These are phyloP conservation scores for Zaprionus lachaisei DNA, from an alignment of 1,140 invertebrate genomes.

Conservation along the genomic window DNA sequence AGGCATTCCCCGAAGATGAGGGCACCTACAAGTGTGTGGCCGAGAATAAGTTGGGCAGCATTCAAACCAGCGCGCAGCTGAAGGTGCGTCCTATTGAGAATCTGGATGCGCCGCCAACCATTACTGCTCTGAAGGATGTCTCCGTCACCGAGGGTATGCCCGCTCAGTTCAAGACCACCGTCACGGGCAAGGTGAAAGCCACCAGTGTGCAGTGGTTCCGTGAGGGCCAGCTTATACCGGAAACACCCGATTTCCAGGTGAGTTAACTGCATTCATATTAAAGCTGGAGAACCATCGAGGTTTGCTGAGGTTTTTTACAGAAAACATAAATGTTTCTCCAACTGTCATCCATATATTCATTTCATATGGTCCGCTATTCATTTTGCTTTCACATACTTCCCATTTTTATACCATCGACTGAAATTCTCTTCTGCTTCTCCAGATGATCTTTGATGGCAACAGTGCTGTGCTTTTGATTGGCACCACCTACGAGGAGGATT, in stretches of 20 bases:
- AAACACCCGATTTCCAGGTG: slow-evolving; percentile 96
- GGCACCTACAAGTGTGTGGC: slow-evolving; percentile 95
- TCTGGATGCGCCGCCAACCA: slow-evolving; percentile 90
- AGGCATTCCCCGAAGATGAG: slow-evolving; percentile 98
- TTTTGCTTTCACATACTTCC: neutral
- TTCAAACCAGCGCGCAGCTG: slow-evolving; percentile 91
- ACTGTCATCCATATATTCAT: neutral
- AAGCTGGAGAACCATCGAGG: too few species aligned
- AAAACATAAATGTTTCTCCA: neutral
- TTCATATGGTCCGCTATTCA: neutral
- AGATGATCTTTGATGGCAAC: slow-evolving; percentile 97
- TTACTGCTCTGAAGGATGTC: slow-evolving; percentile 92
- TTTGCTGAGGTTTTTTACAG: too few species aligned
- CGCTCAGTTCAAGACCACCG: slow-evolving; percentile 94
- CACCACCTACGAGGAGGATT: slow-evolving; percentile 97
- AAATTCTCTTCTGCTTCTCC: slow-evolving; percentile 72
- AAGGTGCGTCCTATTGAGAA: slow-evolving; percentile 92
- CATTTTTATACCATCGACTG: neutral
- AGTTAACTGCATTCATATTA: slow-evolving; percentile 39
- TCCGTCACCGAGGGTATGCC: slow-evolving; percentile 93
- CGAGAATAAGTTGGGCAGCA: slow-evolving; percentile 92
- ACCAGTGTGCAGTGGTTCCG: slow-evolving; percentile 92
- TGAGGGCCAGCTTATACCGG: slow-evolving; percentile 94
- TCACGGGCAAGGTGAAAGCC: slow-evolving; percentile 92
- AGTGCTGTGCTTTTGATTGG: slow-evolving; percentile 95